These are phyloP conservation scores for Lethocerus indicus DNA, from an alignment of 1,140 invertebrate genomes.

Conservation along the genomic window DNA sequence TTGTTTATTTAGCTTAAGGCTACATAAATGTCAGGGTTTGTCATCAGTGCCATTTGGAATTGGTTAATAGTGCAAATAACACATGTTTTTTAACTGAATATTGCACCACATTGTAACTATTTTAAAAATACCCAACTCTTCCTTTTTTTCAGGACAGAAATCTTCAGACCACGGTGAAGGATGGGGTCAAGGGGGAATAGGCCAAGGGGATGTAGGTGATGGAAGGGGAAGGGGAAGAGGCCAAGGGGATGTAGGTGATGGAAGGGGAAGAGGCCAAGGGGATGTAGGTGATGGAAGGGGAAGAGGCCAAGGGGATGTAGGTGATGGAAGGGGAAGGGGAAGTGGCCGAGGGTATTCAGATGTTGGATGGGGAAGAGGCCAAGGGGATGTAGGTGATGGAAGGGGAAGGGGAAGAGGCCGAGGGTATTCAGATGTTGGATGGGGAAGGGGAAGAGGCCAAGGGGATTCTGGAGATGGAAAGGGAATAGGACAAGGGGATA, in stretches of 20 bases:
- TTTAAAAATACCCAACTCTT: no score
- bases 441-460: slow-evolving; percentile 7
- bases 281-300: not conserved
- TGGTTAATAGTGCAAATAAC: no score
- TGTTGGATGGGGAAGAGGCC: not conserved
- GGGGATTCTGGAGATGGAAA: slow-evolving; percentile 7
- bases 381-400: not conserved
- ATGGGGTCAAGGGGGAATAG: not conserved
- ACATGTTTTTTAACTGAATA: not conserved
- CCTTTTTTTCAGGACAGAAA: no score
- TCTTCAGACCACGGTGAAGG: no score
- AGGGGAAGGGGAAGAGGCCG: not conserved
- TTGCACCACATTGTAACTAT: no score
- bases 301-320: not conserved
- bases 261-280: not conserved
- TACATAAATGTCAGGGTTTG: no score
- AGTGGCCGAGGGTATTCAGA: not conserved
- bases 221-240: not conserved
- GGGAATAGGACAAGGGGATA: slow-evolving; percentile 6
- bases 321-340: not conserved
- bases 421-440: not conserved
- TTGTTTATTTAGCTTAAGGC: no score
- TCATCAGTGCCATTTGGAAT: no score
- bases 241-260: not conserved
- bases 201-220: not conserved